Conservation (phyloP, 2,888 invertebrate species). For the Osmoderma eremita region DNA sequence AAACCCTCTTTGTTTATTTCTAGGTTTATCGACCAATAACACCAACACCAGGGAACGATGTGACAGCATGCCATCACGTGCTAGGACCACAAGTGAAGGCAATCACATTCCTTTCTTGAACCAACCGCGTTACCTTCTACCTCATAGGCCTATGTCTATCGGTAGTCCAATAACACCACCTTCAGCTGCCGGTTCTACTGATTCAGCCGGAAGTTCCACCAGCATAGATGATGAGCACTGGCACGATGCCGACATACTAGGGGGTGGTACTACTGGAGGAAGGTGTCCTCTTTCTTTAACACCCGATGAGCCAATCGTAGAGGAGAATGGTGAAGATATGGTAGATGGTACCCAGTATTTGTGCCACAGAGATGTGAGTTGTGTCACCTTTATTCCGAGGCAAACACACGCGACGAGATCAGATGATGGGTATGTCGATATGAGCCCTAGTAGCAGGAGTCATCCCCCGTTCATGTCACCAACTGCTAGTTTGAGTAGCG, state of each 20-base stretch:
- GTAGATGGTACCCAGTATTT: conserved; percentile 58
- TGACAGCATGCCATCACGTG: conserved; percentile 83
- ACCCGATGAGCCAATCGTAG: conserved; percentile 73
- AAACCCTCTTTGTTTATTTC: conserved; percentile 3
- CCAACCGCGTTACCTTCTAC: conserved; percentile 49
- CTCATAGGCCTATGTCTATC: conserved; percentile 57
- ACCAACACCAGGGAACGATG: conserved; percentile 76
- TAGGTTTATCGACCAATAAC: conserved; percentile 49
- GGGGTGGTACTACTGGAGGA: neutral
- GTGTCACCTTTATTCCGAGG: conserved; percentile 72
- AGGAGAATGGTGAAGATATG: conserved; percentile 72
- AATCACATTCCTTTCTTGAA: conserved; percentile 57
- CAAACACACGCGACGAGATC: conserved; percentile 65
- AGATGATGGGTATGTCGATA: conserved; percentile 69
- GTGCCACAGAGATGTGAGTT: conserved; percentile 45
- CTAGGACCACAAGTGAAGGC: conserved; percentile 74
- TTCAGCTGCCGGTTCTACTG: conserved; percentile 69
- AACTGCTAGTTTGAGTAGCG: conserved; percentile 77
- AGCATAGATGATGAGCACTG: conserved; percentile 71
- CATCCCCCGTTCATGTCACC: conserved; percentile 66
- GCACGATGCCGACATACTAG: conserved; percentile 20
- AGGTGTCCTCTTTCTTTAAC: conserved; percentile 66
- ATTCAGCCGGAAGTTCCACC: conserved; percentile 75
- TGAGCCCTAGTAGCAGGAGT: conserved; percentile 62
- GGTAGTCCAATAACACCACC: conserved; percentile 72